Evolutionary conservation across 1,140 invertebrate species (phyloP), one percentile per base, ranked within the genome.

Genomic region (Micrasema minimum): DNA sequence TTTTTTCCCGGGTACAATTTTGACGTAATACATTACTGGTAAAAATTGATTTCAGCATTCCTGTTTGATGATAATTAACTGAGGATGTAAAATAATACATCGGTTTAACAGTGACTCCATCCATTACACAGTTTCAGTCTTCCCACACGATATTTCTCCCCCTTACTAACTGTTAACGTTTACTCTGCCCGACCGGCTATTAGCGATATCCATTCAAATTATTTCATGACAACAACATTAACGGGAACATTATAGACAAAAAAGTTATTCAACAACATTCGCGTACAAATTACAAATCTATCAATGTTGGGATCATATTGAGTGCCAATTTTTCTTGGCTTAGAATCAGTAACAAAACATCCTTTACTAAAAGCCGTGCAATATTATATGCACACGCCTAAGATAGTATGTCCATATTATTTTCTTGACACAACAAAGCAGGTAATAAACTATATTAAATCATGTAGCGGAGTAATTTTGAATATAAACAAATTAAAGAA

Each of bases 21-120:
- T 45, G n/a, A 45, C n/a, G 18, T 23, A 51, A 46, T 46, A 46
- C 14, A 46, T 46, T 46, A 46, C 9, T 12, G 7, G 43, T 46
- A 20, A 57, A 57, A 72, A 72, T 72, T 72, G 70, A 72, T 72
- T 72, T 57, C 53, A 57, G 53, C 55, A 68, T 68, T 51, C 55
- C 45, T 66, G 26, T 59, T 41, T 35, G 72, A 67, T 65, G 66
- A 71, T 74, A 74, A 74, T 74, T 71, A 74, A 74, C 67, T 65
- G 67, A 9, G 62, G 55, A 48, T 66, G 72, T 70, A 74, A 71
- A 71, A 71, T 74, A 74, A 74, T 71, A 71, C 67, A 66, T 61
- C 22, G 72, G 68, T 67, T 57, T 18, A 46, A 10, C 62, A 43
- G 67, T 43, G 59, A 70, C 35, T 48, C 66, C 72, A 74, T 74